Conservation (phyloP, 2,797 vertebrate genomes). For the Mormyrus hasselquistii region DNA sequence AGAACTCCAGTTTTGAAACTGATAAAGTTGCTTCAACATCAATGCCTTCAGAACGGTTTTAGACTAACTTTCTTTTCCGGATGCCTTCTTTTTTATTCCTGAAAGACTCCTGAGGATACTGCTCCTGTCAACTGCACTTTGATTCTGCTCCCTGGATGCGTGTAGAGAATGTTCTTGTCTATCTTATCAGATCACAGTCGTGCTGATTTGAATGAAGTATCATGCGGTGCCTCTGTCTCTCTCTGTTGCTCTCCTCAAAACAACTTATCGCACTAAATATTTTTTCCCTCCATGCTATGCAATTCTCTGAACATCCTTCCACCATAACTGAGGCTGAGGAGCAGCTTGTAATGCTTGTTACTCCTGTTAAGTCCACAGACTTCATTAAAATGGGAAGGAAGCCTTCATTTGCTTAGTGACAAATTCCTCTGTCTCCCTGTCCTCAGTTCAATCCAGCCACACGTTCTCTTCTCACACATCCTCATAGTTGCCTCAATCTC, state of each 20-base stretch:
- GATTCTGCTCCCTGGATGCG: constrained; percentile 48
- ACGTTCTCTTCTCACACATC: not conserved
- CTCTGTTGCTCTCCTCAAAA: constrained; percentile 61
- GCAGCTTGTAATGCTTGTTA: not conserved
- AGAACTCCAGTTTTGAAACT: not conserved
- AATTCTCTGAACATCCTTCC: not conserved
- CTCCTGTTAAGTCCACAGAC: not conserved
- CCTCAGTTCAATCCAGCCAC: not conserved
- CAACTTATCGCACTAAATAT: constrained; percentile 54
- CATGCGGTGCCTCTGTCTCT: constrained; percentile 58
- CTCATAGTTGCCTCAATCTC: not conserved
- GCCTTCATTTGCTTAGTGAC: not conserved
- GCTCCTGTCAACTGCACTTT: constrained; percentile 58
- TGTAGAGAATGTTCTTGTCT: constrained; percentile 65
- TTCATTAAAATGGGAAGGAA: constrained; percentile 3
- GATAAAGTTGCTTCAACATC: not conserved
- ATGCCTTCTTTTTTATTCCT: constrained; percentile 25
- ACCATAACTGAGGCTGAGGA: not conserved
- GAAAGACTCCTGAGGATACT: constrained; percentile 37
- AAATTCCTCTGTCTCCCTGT: not conserved
- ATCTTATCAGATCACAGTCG: constrained; percentile 60
- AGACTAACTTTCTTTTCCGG: constrained; percentile 9
- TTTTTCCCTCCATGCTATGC: not conserved
- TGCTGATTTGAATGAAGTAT: constrained; percentile 6
- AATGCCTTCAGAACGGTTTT: not conserved